phyloP scores from a whole-genome alignment of 53 echinoderm and acorn worm species.

The Henricia sp. region DNA sequence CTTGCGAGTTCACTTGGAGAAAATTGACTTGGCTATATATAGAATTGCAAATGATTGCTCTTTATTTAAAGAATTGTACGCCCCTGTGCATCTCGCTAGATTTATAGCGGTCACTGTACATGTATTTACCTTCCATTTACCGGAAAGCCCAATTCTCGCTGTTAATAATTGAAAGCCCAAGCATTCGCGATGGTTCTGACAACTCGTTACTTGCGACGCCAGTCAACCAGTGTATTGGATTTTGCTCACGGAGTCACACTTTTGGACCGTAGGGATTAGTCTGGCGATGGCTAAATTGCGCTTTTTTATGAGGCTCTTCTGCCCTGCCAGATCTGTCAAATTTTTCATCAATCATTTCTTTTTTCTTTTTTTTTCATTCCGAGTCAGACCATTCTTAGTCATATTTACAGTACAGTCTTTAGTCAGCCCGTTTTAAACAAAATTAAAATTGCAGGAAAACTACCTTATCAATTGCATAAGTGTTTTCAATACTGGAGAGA shows the following conservation, averaged over 20 bases:
- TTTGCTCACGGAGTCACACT: background rate
- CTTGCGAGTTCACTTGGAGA: no score
- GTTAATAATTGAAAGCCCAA: background rate
- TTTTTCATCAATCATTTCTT: background rate
- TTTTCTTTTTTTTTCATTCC: no score
- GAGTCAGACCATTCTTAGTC: no score
- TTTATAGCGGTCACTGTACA: background rate
- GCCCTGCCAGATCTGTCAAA: background rate
- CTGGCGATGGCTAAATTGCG: no score
- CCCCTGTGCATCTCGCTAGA: background rate
- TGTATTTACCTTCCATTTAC: background rate
- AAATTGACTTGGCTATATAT: no score
- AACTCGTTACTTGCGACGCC: background rate
- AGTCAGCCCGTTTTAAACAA: no score
- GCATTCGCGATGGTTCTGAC: background rate
- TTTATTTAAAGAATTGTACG: no score
- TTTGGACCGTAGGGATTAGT: background rate
- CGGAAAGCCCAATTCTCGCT: background rate
- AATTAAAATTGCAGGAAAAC: no score
- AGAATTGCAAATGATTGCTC: no score
- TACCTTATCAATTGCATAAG: no score
- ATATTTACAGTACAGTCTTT: no score
- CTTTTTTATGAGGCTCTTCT: background rate
- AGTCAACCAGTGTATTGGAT: background rate
- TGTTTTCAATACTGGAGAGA: no score